Conservation (phyloP, 2,797 vertebrate genomes). For the Limosa lapponica region DNA sequence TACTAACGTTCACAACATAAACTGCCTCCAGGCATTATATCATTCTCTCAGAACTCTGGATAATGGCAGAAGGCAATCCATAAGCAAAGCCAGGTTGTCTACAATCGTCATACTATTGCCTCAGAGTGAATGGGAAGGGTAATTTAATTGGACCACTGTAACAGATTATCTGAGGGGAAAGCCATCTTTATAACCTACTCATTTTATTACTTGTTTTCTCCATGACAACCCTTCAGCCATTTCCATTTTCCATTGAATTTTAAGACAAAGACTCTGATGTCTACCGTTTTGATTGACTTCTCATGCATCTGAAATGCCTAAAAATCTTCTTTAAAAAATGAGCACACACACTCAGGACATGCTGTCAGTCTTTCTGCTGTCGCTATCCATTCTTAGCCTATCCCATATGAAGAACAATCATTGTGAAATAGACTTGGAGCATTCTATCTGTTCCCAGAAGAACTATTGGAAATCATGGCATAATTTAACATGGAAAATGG, state of each 20-base stretch:
- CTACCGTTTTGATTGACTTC: neutral
- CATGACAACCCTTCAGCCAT: neutral
- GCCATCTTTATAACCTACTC: neutral
- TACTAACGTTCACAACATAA: neutral
- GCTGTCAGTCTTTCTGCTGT: neutral
- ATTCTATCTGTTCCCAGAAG: neutral
- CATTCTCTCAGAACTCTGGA: neutral
- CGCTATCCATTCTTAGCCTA: neutral
- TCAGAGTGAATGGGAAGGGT: neutral
- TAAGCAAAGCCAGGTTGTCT: neutral
- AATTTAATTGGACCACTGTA: neutral
- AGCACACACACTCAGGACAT: neutral
- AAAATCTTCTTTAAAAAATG: neutral
- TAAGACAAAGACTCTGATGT: neutral
- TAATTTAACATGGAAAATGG: neutral
- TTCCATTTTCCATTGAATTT: neutral
- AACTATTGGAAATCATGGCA: neutral
- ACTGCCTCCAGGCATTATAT: fast-evolving
- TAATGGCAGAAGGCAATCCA: neutral
- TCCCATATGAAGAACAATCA: neutral
- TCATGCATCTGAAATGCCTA: neutral
- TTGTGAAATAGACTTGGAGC: neutral
- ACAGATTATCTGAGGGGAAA: neutral
- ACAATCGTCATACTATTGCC: neutral
- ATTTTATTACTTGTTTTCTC: neutral